Evolutionary conservation across 2,888 invertebrate species (phyloP), one percentile per base, ranked within the genome.

Genomic region (Muscina levida): DNA sequence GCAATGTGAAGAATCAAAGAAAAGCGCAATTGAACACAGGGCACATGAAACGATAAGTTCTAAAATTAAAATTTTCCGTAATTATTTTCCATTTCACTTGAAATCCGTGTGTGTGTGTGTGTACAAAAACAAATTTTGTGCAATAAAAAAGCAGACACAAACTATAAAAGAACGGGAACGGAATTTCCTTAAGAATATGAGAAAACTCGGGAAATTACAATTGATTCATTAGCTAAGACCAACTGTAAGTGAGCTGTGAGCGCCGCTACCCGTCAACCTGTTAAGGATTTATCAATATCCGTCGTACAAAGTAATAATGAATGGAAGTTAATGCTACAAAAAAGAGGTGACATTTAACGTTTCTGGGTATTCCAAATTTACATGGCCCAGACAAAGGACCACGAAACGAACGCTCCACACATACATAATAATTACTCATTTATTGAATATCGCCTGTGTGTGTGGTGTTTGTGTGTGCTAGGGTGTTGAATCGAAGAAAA

Each of bases 41-140:
- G 48, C 2, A 67, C 17, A 48, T 39, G 59, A 19, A 42, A 62
- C 62, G 42, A 22, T 5, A 62, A 62, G 15, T 72, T 72, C 65
- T 72, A 72, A 72, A 72, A 72, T 65, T 72, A 56, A 65, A 65
- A 53, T 17, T 72, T 19, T 65, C 44, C 53, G 26, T 53, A 65
- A 65, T 72, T 72, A 62, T 42, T 42, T 62, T 11, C 1, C 11
- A 6, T 17, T 62, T 62, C 62, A 62, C 17, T 62, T 62, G 62
- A 3, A 31, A 31, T 56, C 10, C 42, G 24, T 24, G n/a, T n/a
- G n/a, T n/a, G n/a, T n/a, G n/a, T n/a, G n/a, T 39, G 22, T 19
- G 37, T 11, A 22, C 1, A 37, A 53, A 37, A 39, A 3, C 37
- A 31, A 3, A 31, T 53, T 39, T 68, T 65, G 46, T 44, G 65